Percentiles rank a stretch among this genome's conserved stretches.
Evolutionary conservation across 1,140 invertebrate species (phyloP).

Genomic region (Monomorium pharaonis): DNA sequence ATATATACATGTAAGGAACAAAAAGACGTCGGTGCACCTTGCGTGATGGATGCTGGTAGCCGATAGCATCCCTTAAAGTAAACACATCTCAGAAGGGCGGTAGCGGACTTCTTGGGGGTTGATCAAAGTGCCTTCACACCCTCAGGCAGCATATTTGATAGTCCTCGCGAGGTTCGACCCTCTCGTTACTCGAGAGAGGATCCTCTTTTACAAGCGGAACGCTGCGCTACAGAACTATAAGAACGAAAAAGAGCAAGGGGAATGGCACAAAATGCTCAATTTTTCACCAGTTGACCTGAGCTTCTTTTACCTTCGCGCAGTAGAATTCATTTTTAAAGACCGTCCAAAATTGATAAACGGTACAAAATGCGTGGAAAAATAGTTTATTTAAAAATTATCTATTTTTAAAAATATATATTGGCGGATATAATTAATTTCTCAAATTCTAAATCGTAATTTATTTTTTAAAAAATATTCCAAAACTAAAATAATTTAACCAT

Average conservation of each 20-base stretch:
- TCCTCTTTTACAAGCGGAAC: slow-evolving; percentile 40
- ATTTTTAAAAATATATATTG: not conserved
- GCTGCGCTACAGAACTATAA: not conserved
- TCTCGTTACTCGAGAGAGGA: slow-evolving; percentile 50
- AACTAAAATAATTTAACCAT: not conserved
- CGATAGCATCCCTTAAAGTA: slow-evolving; percentile 78
- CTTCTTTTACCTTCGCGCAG: not conserved
- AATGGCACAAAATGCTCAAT: slow-evolving; percentile 12
- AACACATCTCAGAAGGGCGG: slow-evolving; percentile 75
- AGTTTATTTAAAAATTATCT: not conserved
- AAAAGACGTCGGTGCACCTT: slow-evolving; percentile 58
- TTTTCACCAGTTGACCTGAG: slow-evolving; percentile 1
- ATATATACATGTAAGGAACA: slow-evolving; percentile 50
- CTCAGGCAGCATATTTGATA: slow-evolving; percentile 81
- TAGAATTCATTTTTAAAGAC: not conserved
- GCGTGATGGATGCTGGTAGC: slow-evolving; percentile 75
- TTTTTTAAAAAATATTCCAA: not conserved
- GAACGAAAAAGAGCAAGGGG: not conserved
- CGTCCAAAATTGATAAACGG: slow-evolving; percentile 7
- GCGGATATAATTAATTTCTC: not conserved
- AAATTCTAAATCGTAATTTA: not conserved
- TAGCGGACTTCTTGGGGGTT: slow-evolving; percentile 68
- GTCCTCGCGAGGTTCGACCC: slow-evolving; percentile 61
- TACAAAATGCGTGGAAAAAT: not conserved
- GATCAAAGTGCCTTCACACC: slow-evolving; percentile 83